phyloP scores from a whole-genome alignment of 2,888 invertebrate genomes.

The Agriotes lineatus region DNA sequence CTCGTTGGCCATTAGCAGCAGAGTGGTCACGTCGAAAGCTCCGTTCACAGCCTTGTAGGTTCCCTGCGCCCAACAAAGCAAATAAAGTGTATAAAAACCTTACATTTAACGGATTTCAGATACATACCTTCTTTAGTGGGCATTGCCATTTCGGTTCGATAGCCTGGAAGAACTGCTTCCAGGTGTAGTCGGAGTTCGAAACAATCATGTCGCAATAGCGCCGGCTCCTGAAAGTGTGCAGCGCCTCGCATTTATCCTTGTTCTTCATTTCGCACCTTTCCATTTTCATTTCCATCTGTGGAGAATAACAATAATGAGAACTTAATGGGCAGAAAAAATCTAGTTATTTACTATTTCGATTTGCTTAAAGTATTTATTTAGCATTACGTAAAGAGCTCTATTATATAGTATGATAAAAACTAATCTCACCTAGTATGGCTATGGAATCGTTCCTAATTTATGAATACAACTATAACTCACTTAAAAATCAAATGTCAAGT shows the following conservation, averaged over 20 bases:
- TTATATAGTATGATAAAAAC: too few species aligned
- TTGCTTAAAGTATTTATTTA: too few species aligned
- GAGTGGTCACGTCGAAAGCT: constrained; percentile 26
- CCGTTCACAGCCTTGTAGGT: constrained; percentile 26
- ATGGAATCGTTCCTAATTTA: too few species aligned
- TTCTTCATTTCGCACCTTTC: constrained; percentile 26
- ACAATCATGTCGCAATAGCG: constrained; percentile 29
- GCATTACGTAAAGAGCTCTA: too few species aligned
- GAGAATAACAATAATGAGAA: too few species aligned
- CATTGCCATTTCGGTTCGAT: constrained; percentile 37
- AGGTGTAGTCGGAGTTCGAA: constrained; percentile 14
- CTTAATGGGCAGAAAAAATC: too few species aligned
- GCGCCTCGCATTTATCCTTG: constrained; percentile 13
- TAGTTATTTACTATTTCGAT: too few species aligned
- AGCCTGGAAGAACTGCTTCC: constrained; percentile 20
- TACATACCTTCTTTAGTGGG: constrained; percentile 32
- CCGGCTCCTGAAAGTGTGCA: constrained; percentile 19
- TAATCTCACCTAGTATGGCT: too few species aligned
- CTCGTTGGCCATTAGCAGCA: constrained; percentile 25
- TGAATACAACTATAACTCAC: too few species aligned
- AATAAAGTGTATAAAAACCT: too few species aligned
- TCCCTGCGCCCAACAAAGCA: too few species aligned
- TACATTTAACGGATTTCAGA: background rate
- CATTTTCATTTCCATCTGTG: constrained; percentile 24
- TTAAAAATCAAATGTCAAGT: too few species aligned